Base-by-base conservation (phyloP, 2,797 vertebrate genomes). In the Linurgus olivaceus region DNA sequence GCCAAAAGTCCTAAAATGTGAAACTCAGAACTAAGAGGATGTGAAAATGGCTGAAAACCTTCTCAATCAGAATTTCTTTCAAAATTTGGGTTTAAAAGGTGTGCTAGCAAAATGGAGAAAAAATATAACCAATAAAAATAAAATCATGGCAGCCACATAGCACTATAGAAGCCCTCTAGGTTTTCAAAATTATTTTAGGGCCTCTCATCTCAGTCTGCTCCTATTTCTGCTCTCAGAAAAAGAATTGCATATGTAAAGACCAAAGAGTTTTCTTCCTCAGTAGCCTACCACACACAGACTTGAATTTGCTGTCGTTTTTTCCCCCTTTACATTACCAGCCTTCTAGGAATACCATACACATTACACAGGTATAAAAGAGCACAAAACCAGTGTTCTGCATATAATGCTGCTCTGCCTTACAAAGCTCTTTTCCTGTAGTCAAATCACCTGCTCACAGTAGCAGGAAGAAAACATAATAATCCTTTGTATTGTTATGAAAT, bases 51-150 rank as follows among this genome's bases (percentile, higher is more conserved):
- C 16, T 55, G 26, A 74, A 68, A 84, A 75, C 81, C 7, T 74
- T 90, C 35, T 62, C 50, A 76, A 25, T 2, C 12, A 76, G 51
- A 75, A 90, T 58, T 78, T 78, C 16, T 65, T 55, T 25, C 28
- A 68, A 86, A 84, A 84, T 19, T 15, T 67, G 5, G 4, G 15
- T 54, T 86, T 78, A 78, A 70, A 92, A 42, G 24, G 35, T 44
- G 2, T 31, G 38, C 9, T 61, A 88, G 26, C 0, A 1, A 23
- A 78, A 24, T n/a, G 29, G 33, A 85, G 45, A 83, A 76, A 90
- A 90, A 94, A 77, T 42, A 31, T 11, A 83, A 55, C 31, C 31
- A 91, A 73, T 58, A 75, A 84, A 92, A 93, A 73, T 29, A 83
- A 88, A 91, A 86, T 17, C 5, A 63, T 31, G 29, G 24, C 61